Base-by-base conservation (phyloP, 1,140 invertebrate species). In the Drosophila sp. region DNA sequence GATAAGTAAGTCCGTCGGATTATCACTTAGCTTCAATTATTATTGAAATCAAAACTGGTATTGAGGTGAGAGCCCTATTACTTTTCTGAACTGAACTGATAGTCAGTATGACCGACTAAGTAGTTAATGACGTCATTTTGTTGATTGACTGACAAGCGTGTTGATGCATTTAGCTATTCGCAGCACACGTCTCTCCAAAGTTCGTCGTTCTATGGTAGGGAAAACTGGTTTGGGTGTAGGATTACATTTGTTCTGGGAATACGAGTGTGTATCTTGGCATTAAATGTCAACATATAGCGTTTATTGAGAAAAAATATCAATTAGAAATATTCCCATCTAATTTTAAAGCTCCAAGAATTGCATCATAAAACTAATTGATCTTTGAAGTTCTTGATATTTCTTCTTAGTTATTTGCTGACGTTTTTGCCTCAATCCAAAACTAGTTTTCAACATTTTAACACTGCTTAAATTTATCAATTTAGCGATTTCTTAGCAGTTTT, bases 21-120 rank as follows among this genome's bases (percentile, higher is more conserved):
- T 50, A 50, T 50, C 44, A 50, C 23, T 50, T 50, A 27, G 44
- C 44, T 27, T 50, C 0, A 17, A 17, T 17, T 10, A 27, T 25
- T 50, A 50, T 50, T 27, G 44, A 50, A 50, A 27, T 50, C 44
- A 25, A 50, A 50, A 50, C 44, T 50, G 44, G 44, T 27, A 27
- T 10, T 50, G 23, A 50, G 44, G 44, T 50, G 44, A 50, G 44
- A 50, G 23, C 23, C 3, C 3, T 50, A 38, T 7, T 38, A 38
- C 35, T 11, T 11, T 38, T 1, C 17, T 17, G 17, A 17, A 17
- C 17, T 17, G 17, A 17, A 17, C 17, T 17, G 17, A 17, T 17
- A 17, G 17, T 17, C 17, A 17, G 17, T 17, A 17, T 17, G 17
- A 17, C 17, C 17, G 17, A 35, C 35, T 10, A 1, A 38, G 8